Percentiles rank a stretch among this genome's conserved stretches.
Conservation (phyloP, 2,888 invertebrate species). For the Agrilus mali region DNA sequence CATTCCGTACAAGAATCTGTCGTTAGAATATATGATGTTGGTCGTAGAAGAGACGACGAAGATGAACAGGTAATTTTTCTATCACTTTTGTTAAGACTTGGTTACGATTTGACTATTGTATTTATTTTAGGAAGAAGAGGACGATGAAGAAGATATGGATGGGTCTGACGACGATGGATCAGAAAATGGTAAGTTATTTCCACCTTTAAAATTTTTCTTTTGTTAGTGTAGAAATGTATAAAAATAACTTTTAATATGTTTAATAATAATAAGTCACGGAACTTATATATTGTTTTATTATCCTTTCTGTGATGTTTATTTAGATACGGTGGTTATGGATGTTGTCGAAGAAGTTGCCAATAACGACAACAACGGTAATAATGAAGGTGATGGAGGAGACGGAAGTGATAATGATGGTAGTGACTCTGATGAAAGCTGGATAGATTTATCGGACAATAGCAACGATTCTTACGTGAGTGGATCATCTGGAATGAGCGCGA, state of each 20-base stretch:
- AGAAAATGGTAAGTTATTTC: constrained; percentile 27
- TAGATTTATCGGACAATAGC: constrained; percentile 16
- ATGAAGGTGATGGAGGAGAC: constrained; percentile 13
- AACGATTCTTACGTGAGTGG: constrained; percentile 13
- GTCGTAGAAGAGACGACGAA: constrained; percentile 73
- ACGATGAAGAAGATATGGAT: constrained; percentile 46
- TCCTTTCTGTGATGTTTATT: not conserved
- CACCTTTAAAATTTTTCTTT: too few relatives aligned
- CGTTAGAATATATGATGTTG: constrained; percentile 87
- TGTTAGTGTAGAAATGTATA: too few relatives aligned
- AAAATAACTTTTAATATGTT: too few relatives aligned
- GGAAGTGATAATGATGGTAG: constrained; percentile 13
- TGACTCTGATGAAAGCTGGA: constrained; percentile 15
- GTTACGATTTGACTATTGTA: not conserved
- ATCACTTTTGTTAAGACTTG: not conserved
- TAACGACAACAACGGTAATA: constrained; percentile 15
- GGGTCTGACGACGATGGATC: constrained; percentile 49
- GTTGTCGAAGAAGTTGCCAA: constrained; percentile 1
- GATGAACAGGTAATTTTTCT: constrained; percentile 60
- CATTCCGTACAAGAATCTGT: constrained; percentile 79
- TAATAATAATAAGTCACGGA: too few relatives aligned
- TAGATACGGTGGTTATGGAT: constrained; percentile 1
- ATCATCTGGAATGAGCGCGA: constrained; percentile 16
- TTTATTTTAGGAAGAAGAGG: constrained; percentile 43
- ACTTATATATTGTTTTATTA: too few relatives aligned